Base-by-base conservation (phyloP, 2,888 invertebrate species). In the Cataglyphis rosenhaueri region DNA sequence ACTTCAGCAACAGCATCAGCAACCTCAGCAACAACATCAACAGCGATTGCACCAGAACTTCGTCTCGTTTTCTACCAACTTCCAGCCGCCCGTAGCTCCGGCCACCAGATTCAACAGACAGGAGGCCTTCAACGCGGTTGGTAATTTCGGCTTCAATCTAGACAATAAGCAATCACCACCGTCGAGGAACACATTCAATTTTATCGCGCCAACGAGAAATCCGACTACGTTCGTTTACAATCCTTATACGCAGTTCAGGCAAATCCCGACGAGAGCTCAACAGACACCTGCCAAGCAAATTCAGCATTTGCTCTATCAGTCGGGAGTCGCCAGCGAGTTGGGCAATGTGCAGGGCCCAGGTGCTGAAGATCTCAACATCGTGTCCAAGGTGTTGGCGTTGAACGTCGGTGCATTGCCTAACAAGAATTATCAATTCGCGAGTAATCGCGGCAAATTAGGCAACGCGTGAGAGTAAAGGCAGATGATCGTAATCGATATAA, bases 321-420 rank as follows among this genome's bases (percentile, higher is more conserved):
- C 96, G 70, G 97, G 97, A 52, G 95, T 97, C 59, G 96, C 96
- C 61, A 92, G 91, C 0, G 94, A 94, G 52, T 85, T 94, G 12
- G 91, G 92, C n/a, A 91, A 90, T 21, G 85, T 85, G 18, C 92
- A 89, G 10, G 92, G 92, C 0, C 88, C 90, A 0, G 95, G 96
- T 88, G 95, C 95, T 81, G 97, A 97, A 93, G 97, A 98, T 94
- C 95, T 98, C 73, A 97, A 97, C 93, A 97, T 98, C 91, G 97
- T 98, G 52, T 97, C 97, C 65, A 97, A 97, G 95, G 97, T 98
- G 84, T 95, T 98, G 91, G 97, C 97, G 10, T 95, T 97, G 79
- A 97, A 98, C 94, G 97, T 97, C 91, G 97, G 97, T 68, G 95
- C 97, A n/a, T 92, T 96, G 9, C 91, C 96, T 0, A 86, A 83